These are phyloP conservation scores for Platorchestia sp. DNA, from an alignment of 1,140 invertebrate species.

Conservation along the genomic window DNA sequence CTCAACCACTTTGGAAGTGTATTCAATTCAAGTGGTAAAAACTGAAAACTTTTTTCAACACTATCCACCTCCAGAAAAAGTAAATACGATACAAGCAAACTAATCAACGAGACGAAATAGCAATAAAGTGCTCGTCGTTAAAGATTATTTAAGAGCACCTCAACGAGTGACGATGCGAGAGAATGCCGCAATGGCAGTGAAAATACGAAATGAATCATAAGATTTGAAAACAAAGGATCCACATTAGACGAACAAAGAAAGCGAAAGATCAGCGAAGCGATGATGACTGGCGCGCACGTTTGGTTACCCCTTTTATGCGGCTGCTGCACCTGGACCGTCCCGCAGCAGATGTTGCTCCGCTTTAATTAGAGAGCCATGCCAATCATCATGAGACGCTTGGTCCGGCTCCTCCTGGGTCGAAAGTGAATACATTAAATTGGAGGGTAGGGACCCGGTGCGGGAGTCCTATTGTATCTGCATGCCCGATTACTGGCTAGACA, in stretches of 20 bases:
- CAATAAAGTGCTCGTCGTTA: neutral
- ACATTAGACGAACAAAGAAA: neutral
- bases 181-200: neutral
- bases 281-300: neutral
- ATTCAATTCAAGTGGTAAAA: neutral
- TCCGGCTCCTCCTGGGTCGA: slow-evolving; percentile 1
- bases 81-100: neutral
- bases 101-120: neutral
- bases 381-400: slow-evolving; percentile 28
- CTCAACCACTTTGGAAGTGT: neutral
- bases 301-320: neutral
- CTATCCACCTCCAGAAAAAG: neutral
- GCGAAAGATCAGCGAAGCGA: neutral
- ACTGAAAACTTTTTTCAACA: neutral
- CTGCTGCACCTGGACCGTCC: slow-evolving; percentile 7
- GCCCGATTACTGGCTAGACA: neutral
- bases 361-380: slow-evolving; percentile 50
- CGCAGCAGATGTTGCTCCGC: neutral
- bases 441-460: slow-evolving; percentile 4
- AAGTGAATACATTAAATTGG: slow-evolving; percentile 39
- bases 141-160: neutral
- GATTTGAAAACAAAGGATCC: neutral
- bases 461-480: neutral
- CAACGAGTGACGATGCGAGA: neutral
- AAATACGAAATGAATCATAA: neutral